Conservation (phyloP, 2,888 invertebrate genomes). For the Stenotaenia linearis region DNA sequence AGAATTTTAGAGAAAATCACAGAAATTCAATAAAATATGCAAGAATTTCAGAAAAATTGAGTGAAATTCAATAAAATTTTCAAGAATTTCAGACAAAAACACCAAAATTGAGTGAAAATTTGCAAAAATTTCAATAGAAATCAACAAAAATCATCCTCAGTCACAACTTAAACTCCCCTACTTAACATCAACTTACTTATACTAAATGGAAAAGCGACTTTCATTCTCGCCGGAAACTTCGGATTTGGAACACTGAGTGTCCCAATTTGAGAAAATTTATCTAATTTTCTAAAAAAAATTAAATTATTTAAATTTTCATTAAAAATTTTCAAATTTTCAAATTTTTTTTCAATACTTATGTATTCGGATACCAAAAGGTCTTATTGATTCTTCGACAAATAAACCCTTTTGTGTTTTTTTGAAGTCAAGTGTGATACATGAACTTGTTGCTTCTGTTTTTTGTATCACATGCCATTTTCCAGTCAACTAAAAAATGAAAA, state of each 20-base stretch:
- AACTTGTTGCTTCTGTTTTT: conserved; percentile 73
- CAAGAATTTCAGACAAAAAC: too few relatives aligned
- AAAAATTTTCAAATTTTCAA: too few relatives aligned
- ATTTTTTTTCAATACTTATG: neutral
- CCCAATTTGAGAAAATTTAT: conserved; percentile 52
- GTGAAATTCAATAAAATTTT: neutral
- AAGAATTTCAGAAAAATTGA: neutral
- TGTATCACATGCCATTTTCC: conserved; percentile 77
- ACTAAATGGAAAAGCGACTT: conserved; percentile 64
- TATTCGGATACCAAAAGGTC: neutral
- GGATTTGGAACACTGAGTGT: conserved; percentile 56
- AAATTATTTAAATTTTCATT: neutral
- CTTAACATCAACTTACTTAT: conserved; percentile 67
- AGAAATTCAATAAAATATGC: neutral
- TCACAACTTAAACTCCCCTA: too few relatives aligned
- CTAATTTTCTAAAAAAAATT: conserved; percentile 10
- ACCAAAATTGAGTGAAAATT: too few relatives aligned
- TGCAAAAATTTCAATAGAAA: neutral
- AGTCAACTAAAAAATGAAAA: conserved; percentile 57
- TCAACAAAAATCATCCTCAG: too few relatives aligned
- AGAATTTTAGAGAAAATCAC: too few relatives aligned
- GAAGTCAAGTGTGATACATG: conserved; percentile 57
- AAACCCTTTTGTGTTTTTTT: neutral
- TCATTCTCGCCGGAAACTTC: conserved; percentile 61
- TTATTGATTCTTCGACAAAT: neutral